Evolutionary conservation across 2,113 vertebrate species (phyloP).

Genomic region (Tinamus guttatus): DNA sequence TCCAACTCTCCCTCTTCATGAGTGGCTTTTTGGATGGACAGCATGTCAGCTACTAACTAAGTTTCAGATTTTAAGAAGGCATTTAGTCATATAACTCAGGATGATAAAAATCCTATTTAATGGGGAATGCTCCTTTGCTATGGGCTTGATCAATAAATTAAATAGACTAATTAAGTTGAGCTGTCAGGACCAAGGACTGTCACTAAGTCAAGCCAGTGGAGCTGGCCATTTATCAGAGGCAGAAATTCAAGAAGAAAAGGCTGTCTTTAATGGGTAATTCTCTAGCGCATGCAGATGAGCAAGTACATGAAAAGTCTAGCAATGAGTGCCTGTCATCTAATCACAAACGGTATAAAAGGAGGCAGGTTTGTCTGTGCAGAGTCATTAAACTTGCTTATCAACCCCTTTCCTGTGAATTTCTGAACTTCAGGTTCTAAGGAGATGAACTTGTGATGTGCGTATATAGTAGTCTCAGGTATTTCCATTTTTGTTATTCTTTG

Average conservation of each 20-base stretch:
- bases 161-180: constrained; percentile 80
- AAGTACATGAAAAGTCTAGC: constrained; percentile 37
- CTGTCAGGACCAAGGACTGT: constrained; percentile 72
- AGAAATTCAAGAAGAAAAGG: constrained; percentile 57
- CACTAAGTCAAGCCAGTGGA: constrained; percentile 48
- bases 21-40: constrained; percentile 67
- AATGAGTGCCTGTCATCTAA: constrained; percentile 10
- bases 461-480: constrained; percentile 11
- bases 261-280: constrained; percentile 62
- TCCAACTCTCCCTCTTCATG: constrained; percentile 20
- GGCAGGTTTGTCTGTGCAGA: not conserved
- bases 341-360: constrained; percentile 46
- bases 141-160: constrained; percentile 80
- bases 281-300: constrained; percentile 71
- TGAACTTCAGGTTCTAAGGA: constrained; percentile 22
- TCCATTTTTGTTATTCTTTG: constrained; percentile 9
- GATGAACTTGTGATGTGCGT: constrained; percentile 29
- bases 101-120: constrained; percentile 78
- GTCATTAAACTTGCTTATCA: constrained; percentile 40
- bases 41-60: constrained; percentile 71
- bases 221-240: constrained; percentile 71
- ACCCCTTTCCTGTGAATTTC: constrained; percentile 8
- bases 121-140: constrained; percentile 65
- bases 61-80: constrained; percentile 75
- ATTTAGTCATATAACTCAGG: constrained; percentile 71